Evolutionary conservation across 2,888 invertebrate genomes (phyloP), one percentile per base, ranked within the genome.

Genomic region (Torymus aiolomorphi): DNA sequence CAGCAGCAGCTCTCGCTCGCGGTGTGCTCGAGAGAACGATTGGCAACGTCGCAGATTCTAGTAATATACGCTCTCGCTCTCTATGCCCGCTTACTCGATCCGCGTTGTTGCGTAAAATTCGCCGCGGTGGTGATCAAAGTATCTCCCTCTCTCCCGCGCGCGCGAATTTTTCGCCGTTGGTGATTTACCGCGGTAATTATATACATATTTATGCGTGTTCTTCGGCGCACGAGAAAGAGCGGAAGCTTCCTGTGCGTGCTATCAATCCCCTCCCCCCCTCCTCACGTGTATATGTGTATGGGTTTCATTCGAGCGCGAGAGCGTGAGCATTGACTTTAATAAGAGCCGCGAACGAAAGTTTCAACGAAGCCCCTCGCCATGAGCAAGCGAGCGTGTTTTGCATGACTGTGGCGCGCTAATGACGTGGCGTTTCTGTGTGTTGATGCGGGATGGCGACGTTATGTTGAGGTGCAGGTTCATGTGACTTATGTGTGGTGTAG

Each of bases 21-120:
- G 5, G 8, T 42, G 20, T 57, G 57, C 59, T 71, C 59, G 49
- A 14, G 14, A 14, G 3, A 2, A 31, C 54, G 69, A 72, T 78
- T 78, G 77, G 72, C 77, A 78, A 78, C 77, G 77, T 78, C 77
- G 77, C 77, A 78, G 66, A 70, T 71, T 69, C 67, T 67, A 67
- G 51, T 52, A 59, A 59, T 62, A 65, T 20, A 42, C 69, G 16
- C n/a, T 69, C 31, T 56, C 42, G 56, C 16, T 51, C n/a, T 16
- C 1, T 66, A 49, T 2, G 49, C 42, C 49, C 63, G 63, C 51
- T n/a, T n/a, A n/a, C 16, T 20, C 51, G n/a, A 12, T 65, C 49
- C 57, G 14, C 10, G 54, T 54, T 24, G 74, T 66, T 78, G 77
- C 72, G 65, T 59, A 72, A 78, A 78, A 31, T 63, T 67, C 31